Percentiles rank a stretch among this genome's conserved stretches.
Evolutionary conservation across 2,888 invertebrate species (phyloP).

Genomic region (Linnaemya vulpina): DNA sequence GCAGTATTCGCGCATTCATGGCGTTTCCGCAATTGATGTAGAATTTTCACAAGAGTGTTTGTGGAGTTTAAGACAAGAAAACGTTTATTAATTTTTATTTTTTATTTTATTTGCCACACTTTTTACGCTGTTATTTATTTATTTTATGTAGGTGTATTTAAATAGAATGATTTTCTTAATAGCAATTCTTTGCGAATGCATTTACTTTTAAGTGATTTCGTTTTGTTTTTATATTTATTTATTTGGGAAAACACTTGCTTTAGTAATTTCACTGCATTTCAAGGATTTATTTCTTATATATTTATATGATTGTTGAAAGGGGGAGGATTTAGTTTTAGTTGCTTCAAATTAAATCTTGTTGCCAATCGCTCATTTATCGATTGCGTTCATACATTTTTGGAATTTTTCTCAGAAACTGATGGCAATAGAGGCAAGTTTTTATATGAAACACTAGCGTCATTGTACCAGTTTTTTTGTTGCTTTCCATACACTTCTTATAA

Average conservation of each 20-base stretch:
- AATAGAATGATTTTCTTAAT: conserved; percentile 21
- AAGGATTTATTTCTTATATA: conserved; percentile 18
- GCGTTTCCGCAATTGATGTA: conserved; percentile 78
- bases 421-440: conserved; percentile 69
- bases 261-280: conserved; percentile 44
- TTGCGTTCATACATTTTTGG: conserved; percentile 70
- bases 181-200: conserved; percentile 37
- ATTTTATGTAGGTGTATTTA: conserved; percentile 9
- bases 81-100: conserved; percentile 11
- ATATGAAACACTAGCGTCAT: conserved; percentile 64
- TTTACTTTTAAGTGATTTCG: conserved; percentile 32
- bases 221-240: conserved; percentile 20
- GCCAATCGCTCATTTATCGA: conserved; percentile 62
- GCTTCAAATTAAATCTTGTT: neutral
- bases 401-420: conserved; percentile 69
- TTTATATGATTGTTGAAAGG: conserved; percentile 29
- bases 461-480: conserved; percentile 61
- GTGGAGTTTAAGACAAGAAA: conserved; percentile 8
- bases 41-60: conserved; percentile 65
- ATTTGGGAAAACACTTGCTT: neutral
- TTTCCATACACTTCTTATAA: neutral
- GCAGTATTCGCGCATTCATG: conserved; percentile 84
- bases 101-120: neutral
- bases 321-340: conserved; percentile 24
- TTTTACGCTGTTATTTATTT: conserved; percentile 2